Conservation (phyloP, 2,797 vertebrate genomes). For the Anisognathus igniventris region DNA sequence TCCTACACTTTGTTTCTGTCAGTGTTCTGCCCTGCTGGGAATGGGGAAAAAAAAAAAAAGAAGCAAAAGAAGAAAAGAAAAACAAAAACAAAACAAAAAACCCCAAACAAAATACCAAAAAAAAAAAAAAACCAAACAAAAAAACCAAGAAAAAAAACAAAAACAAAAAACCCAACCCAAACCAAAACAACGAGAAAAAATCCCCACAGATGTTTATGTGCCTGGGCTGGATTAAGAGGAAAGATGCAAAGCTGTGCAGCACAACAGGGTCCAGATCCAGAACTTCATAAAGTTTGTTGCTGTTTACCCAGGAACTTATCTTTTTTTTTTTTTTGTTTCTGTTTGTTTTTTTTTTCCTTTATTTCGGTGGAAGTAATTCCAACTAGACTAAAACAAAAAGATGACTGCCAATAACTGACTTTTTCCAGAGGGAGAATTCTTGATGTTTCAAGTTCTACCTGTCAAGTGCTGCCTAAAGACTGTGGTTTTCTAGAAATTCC, state of each 20-base stretch:
- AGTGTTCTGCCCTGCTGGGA: neutral
- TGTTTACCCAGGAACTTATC: neutral
- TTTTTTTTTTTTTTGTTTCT: neutral
- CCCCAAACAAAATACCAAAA: neutral
- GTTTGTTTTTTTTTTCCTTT: neutral
- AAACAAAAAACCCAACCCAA: neutral
- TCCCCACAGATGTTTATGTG: neutral
- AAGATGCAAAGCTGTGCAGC: neutral
- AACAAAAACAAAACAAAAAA: neutral
- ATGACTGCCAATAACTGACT: neutral
- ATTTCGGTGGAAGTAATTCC: neutral
- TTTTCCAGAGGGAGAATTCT: neutral
- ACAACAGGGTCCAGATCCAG: neutral
- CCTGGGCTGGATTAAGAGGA: neutral
- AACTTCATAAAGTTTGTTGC: neutral
- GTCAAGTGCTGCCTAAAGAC: neutral
- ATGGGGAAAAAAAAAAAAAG: no score
- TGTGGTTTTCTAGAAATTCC: neutral
- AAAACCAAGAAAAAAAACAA: no score
- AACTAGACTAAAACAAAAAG: neutral
- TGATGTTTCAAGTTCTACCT: neutral
- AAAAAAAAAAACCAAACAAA: no score
- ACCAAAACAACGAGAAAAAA: neutral
- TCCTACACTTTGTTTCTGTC: neutral
- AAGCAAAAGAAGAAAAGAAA: rapidly evolving